A percentile compares a stretch with the other conserved stretches of the same genome.
Evolutionary conservation across 2,113 vertebrate genomes (phyloP).

Genomic region (Ploceus nigricollis): DNA sequence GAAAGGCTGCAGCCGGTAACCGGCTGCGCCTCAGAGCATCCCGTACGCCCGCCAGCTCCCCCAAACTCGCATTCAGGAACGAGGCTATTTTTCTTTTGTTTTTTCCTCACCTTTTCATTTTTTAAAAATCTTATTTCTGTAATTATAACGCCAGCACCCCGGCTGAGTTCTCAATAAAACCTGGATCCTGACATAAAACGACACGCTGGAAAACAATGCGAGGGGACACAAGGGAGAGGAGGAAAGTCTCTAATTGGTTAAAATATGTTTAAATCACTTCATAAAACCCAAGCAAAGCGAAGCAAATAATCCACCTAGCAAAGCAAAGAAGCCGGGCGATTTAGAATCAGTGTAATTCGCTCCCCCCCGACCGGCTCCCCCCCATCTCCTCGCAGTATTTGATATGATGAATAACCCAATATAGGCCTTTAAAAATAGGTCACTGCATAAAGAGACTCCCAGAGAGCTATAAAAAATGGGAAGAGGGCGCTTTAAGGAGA

Average conservation of each 20-base stretch:
- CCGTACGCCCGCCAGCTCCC: background rate
- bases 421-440: constrained; percentile 74
- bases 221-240: constrained; percentile 51
- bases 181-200: constrained; percentile 40
- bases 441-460: constrained; percentile 73
- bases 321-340: constrained; percentile 40
- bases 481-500: constrained; percentile 70
- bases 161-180: constrained; percentile 31
- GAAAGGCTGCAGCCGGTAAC: background rate
- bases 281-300: constrained; percentile 49
- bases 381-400: constrained; percentile 53
- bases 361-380: constrained; percentile 40
- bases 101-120: accelerated
- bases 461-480: constrained; percentile 71
- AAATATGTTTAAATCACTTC: constrained; percentile 64
- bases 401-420: constrained; percentile 73
- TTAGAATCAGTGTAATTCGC: constrained; percentile 61
- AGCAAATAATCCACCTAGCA: constrained; percentile 58
- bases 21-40: background rate
- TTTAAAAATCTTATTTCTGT: background rate
- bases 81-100: background rate
- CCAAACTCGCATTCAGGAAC: background rate
- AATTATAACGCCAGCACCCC: constrained; percentile 21
- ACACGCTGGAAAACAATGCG: constrained; percentile 25
- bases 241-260: constrained; percentile 58